phyloP scores from a whole-genome alignment of 2,113 vertebrate genomes.

The Falco punctatus region DNA sequence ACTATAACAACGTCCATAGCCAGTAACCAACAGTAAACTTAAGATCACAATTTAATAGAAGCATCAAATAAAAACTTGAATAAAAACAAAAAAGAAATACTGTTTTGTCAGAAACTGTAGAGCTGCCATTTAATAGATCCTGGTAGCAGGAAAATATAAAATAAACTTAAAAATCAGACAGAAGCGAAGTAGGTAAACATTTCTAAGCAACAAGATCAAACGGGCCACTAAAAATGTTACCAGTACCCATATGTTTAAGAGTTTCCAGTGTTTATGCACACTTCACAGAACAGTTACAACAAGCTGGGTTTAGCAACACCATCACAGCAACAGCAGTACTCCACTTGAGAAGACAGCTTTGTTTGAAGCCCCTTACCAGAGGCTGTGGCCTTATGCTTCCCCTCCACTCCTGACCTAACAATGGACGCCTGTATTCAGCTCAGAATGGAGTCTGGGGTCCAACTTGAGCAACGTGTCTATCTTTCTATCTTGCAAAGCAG shows the following conservation, averaged over 20 bases:
- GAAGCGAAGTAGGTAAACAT: background rate
- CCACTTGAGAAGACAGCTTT: background rate
- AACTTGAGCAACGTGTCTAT: too few relatives aligned
- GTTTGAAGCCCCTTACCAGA: background rate
- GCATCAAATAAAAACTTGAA: background rate
- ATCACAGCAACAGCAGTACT: background rate
- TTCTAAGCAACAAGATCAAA: background rate
- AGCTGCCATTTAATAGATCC: background rate
- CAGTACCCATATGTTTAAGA: background rate
- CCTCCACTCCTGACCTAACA: too few relatives aligned
- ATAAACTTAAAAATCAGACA: background rate
- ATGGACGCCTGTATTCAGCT: too few relatives aligned
- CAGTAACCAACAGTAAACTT: background rate
- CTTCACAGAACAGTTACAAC: background rate
- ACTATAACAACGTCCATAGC: background rate
- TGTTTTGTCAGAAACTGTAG: background rate
- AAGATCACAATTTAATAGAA: background rate
- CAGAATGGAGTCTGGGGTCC: too few relatives aligned
- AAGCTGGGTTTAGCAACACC: background rate
- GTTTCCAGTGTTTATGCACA: background rate
- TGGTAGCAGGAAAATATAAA: background rate
- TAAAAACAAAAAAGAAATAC: too few relatives aligned
- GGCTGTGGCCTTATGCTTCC: too few relatives aligned
- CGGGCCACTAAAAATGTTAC: accelerated
- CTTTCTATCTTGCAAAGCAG: too few relatives aligned